Conservation (phyloP, 1,140 invertebrate genomes). For the Calephelis virginiensis region DNA sequence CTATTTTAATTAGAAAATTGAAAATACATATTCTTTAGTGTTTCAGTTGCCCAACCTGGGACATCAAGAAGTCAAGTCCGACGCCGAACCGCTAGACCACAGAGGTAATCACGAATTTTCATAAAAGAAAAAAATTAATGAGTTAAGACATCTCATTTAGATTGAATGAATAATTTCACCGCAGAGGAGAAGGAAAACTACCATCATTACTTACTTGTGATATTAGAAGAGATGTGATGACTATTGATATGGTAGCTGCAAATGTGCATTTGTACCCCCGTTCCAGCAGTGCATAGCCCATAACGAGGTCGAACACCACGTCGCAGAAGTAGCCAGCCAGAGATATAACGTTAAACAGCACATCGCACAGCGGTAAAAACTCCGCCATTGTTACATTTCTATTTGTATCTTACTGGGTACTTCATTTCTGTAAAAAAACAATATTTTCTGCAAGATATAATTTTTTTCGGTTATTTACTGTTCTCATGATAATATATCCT, state of each 20-base stretch:
- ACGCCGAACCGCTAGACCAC: too few relatives aligned
- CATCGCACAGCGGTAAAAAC: constrained; percentile 92
- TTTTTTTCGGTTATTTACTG: background rate
- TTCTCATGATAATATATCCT: too few relatives aligned
- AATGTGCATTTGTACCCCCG: constrained; percentile 80
- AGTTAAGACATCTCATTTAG: too few relatives aligned
- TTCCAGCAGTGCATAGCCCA: constrained; percentile 89
- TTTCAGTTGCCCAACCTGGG: too few relatives aligned
- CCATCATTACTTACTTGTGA: constrained; percentile 80
- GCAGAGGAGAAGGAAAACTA: background rate
- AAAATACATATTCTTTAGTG: too few relatives aligned
- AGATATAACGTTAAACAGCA: constrained; percentile 94
- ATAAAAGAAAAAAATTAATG: too few relatives aligned
- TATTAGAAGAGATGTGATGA: constrained; percentile 84
- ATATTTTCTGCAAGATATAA: background rate
- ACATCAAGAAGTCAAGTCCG: too few relatives aligned
- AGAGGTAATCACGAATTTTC: too few relatives aligned
- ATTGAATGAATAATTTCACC: background rate
- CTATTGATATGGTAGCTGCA: constrained; percentile 82
- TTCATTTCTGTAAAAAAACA: constrained; percentile 37
- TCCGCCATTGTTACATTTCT: constrained; percentile 81
- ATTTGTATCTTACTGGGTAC: constrained; percentile 30
- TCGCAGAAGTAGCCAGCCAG: constrained; percentile 95
- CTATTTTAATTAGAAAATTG: too few relatives aligned
- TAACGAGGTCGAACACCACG: constrained; percentile 92